Evolutionary conservation across 2,113 vertebrate species (phyloP).

Genomic region (Marmota flaviventris): DNA sequence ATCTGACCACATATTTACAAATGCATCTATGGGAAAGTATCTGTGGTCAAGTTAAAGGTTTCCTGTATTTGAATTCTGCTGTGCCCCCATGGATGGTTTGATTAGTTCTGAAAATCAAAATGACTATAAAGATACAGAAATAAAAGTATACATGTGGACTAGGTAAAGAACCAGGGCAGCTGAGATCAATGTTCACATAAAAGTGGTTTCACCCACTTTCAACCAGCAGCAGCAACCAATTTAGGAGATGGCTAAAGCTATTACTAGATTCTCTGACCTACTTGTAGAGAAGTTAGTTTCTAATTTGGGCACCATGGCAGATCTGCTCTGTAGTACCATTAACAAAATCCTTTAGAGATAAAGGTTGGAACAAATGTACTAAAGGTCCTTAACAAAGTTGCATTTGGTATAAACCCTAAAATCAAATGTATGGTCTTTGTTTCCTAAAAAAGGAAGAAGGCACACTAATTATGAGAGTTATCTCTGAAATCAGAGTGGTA

Average conservation of each 20-base stretch:
- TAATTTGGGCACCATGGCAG: constrained; percentile 32
- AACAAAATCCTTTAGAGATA: constrained; percentile 40
- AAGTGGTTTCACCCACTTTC: background rate
- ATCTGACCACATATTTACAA: too few relatives aligned
- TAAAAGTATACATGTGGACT: background rate
- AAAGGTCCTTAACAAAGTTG: constrained; percentile 42
- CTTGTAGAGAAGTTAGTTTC: constrained; percentile 61
- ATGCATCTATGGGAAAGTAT: background rate
- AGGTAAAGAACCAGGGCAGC: background rate
- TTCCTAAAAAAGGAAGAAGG: background rate
- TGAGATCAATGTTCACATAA: background rate
- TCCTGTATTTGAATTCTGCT: background rate
- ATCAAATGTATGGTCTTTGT: background rate
- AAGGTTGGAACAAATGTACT: background rate
- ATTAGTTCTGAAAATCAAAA: background rate
- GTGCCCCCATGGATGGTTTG: background rate
- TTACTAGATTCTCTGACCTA: constrained; percentile 66
- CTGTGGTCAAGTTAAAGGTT: background rate
- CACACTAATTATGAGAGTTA: background rate
- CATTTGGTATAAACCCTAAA: constrained; percentile 18
- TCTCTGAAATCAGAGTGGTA: background rate
- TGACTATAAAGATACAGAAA: background rate
- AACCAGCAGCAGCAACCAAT: background rate
- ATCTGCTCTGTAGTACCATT: background rate
- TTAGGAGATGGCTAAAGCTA: background rate